Base-by-base conservation (phyloP, 64 coral and sea anemone species). In the Stylophora pistillata region DNA sequence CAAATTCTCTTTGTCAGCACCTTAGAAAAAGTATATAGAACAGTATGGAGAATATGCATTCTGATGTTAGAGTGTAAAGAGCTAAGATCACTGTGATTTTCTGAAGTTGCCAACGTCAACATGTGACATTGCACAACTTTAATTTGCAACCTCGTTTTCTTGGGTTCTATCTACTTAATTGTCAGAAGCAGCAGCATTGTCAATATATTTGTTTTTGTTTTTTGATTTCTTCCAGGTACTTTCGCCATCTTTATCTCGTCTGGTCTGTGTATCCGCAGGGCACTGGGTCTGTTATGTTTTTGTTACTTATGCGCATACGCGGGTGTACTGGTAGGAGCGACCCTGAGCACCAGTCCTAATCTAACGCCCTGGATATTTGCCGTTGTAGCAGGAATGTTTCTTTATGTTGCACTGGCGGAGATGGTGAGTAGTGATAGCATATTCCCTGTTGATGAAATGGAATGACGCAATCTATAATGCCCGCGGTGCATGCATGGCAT, bases 361-460 rank as follows among this genome's bases (percentile, higher is more conserved):
- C 61, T 97, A 13, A 93, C 95, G 2, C 76, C 74, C 18, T 93
- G 91, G 91, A 93, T 97, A 78, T 97, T 97, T 64, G 91, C 91
- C 10, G 88, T 97, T 10, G 87, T 92, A 15, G 95, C 91, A 37
- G 95, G 95, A 11, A 97, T 97, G 95, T 97, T 97, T 75, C 77
- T 97, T 31, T 97, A 90, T 28, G 32, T 97, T 13, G 72, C 95
- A 4, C 88, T 97, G 11, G 71, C 91, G 29, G 91, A 93, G 74
- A 97, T 93, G 95, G 95, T 97, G 89, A 81, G 81, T 73, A 56
- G 41, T 30, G 53, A 26, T 34, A 9, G 25, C 53, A 20, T 47
- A 10, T 17, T 13, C 21, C 47, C 5, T 13, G 12, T 52, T 23
- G 7, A 23, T 53, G 0, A 72, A 18, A 31, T 5, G 18, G 16